A percentile compares a stretch with the other conserved stretches of the same genome.
These are phyloP conservation scores for Scaeva pyrastri DNA, from an alignment of 2,888 invertebrate species.

Conservation along the genomic window DNA sequence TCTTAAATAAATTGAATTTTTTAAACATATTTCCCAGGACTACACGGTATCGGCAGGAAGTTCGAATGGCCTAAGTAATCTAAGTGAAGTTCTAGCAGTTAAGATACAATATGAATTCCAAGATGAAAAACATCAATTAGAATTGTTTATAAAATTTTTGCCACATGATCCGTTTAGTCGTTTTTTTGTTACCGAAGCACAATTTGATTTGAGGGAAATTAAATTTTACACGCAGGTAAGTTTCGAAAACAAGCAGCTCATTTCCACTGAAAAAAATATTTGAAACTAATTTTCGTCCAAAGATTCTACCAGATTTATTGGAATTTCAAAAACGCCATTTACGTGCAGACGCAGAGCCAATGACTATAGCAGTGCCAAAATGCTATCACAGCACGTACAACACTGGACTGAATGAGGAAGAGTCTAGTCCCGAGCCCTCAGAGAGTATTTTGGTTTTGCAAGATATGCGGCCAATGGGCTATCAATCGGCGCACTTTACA, in stretches of 20 bases:
- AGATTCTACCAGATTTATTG: slow-evolving; percentile 89
- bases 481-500: slow-evolving; percentile 78
- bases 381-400: slow-evolving; percentile 88
- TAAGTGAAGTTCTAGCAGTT: slow-evolving; percentile 92
- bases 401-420: slow-evolving; percentile 82
- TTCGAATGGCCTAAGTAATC: slow-evolving; percentile 88
- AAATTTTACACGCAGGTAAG: slow-evolving; percentile 91
- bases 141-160: slow-evolving; percentile 90
- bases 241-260: neutral
- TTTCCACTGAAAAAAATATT: too few species aligned
- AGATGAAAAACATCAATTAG: slow-evolving; percentile 80
- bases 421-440: slow-evolving; percentile 84
- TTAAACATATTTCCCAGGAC: slow-evolving; percentile 77
- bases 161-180: slow-evolving; percentile 92
- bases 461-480: slow-evolving; percentile 86
- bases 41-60: slow-evolving; percentile 86
- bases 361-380: slow-evolving; percentile 88
- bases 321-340: slow-evolving; percentile 85
- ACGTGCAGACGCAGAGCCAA: slow-evolving; percentile 82
- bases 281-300: neutral
- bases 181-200: slow-evolving; percentile 92
- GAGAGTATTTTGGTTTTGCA: slow-evolving; percentile 90
- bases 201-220: slow-evolving; percentile 92
- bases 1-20: neutral
- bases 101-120: slow-evolving; percentile 87